Base-by-base conservation (phyloP, 2,113 vertebrate genomes). In the Tyto alba region DNA sequence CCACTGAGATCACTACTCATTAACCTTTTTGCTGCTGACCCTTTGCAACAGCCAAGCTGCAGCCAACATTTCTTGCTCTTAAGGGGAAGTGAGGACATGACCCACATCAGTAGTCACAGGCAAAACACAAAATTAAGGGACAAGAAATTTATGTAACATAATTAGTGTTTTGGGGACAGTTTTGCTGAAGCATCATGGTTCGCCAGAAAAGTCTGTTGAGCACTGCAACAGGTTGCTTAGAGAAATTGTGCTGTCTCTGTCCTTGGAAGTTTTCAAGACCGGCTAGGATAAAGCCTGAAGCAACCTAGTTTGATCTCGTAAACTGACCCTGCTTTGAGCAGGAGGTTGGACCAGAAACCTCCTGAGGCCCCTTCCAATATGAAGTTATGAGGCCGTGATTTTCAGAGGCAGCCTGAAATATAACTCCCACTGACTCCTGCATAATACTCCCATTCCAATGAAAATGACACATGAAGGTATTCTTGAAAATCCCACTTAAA, bases 1-100 rank as follows among this genome's bases (percentile, higher is more conserved):
- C 63, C 88, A 77, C 83, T 45, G 56, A 66, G 30, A 75, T 89
- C 56, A 56, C 36, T 75, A n/a, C 36, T 72, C 52, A 32, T 83
- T 88, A 62, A 30, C 82, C 45, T 13, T 86, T 96, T 87, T 92
- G 45, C 72, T 95, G 68, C 67, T 55, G 88, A 63, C 57, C 83
- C 75, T 84, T 80, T 13, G 4, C 68, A 94, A 56, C 43, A 78
- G 79, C 79, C 92, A 67, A 86, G 79, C 83, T 86, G 82, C 79
- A 93, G 85, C 72, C 60, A 71, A n/a, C 43, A 27, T 40, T 40
- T 74, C 14, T 17, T 80, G 59, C 60, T 62, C 43, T 63, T 50
- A 72, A 50, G 52, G 64, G 22, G 26, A 88, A 92, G 22, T 8
- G 52, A 90, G 63, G 79, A 68, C 36, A 69, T 8, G 15, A 82